phyloP scores from a whole-genome alignment of 2,888 invertebrate species.

The Poecilus cupreus region DNA sequence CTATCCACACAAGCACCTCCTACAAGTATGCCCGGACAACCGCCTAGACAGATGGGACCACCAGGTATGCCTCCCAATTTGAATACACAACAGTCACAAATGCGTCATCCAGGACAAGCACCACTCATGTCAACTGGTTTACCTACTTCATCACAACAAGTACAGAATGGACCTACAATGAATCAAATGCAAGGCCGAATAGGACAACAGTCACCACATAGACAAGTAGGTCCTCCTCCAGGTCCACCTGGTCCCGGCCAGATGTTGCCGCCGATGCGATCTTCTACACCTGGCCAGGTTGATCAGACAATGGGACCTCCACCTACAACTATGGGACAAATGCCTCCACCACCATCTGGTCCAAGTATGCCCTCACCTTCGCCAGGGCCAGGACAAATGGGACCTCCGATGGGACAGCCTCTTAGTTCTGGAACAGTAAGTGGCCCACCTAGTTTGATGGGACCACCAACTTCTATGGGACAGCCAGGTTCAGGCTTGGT shows the following conservation, averaged over 20 bases:
- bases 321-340: slow-evolving; percentile 27
- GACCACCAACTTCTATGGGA: background rate
- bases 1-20: slow-evolving; percentile 61
- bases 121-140: slow-evolving; percentile 61
- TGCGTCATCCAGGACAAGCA: slow-evolving; percentile 66
- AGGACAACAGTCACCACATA: slow-evolving; percentile 26
- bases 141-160: slow-evolving; percentile 49
- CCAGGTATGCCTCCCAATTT: slow-evolving; percentile 63
- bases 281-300: background rate
- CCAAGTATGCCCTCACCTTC: background rate
- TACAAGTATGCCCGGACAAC: slow-evolving; percentile 63
- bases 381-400: background rate
- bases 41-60: slow-evolving; percentile 63
- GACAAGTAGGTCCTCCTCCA: slow-evolving; percentile 44
- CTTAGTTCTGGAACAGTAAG: slow-evolving; percentile 14
- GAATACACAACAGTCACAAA: slow-evolving; percentile 60
- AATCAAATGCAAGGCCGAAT: slow-evolving; percentile 14
- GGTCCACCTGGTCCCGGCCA: slow-evolving; percentile 45
- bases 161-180: slow-evolving; percentile 26
- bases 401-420: slow-evolving; percentile 36
- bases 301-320: slow-evolving; percentile 39
- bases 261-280: slow-evolving; percentile 38
- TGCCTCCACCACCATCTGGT: slow-evolving; percentile 24
- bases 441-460: background rate
- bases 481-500: background rate